Percentiles rank a stretch among this genome's conserved stretches.
Conservation (phyloP, 2,797 vertebrate genomes). For the Coccyzus lansbergi region DNA sequence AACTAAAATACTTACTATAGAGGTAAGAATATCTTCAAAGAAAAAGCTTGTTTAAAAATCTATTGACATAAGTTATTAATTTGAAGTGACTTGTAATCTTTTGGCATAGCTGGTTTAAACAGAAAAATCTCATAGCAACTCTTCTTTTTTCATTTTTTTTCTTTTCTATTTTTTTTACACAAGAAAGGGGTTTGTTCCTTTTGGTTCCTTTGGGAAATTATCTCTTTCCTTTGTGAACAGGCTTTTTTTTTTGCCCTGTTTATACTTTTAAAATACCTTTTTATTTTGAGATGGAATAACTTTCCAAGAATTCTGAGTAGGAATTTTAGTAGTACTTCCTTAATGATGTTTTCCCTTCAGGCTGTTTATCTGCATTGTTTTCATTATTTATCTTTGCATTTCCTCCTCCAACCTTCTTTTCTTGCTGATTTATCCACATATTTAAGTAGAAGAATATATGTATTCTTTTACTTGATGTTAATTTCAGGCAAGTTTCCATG, state of each 20-base stretch:
- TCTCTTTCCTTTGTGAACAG: background rate
- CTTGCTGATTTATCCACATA: background rate
- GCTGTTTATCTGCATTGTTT: background rate
- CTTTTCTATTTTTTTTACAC: background rate
- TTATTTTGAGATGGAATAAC: background rate
- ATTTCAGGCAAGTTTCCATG: background rate
- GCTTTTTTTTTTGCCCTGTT: background rate
- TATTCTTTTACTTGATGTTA: background rate
- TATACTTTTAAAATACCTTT: background rate
- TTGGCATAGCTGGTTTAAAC: background rate
- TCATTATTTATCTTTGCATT: background rate
- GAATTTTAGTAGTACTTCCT: background rate
- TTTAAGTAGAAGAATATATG: background rate
- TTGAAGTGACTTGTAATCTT: background rate
- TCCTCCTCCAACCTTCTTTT: background rate
- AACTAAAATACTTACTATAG: background rate
- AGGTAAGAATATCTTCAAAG: conserved; percentile 19
- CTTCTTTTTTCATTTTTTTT: background rate
- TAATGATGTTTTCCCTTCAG: background rate
- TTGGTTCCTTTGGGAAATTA: background rate
- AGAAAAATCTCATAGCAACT: background rate
- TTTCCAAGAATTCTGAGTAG: background rate
- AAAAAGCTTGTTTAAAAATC: background rate
- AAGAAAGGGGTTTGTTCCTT: background rate
- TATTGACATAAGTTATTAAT: background rate